phyloP scores from a whole-genome alignment of 2,888 invertebrate species.

The Philonicus albiceps region DNA sequence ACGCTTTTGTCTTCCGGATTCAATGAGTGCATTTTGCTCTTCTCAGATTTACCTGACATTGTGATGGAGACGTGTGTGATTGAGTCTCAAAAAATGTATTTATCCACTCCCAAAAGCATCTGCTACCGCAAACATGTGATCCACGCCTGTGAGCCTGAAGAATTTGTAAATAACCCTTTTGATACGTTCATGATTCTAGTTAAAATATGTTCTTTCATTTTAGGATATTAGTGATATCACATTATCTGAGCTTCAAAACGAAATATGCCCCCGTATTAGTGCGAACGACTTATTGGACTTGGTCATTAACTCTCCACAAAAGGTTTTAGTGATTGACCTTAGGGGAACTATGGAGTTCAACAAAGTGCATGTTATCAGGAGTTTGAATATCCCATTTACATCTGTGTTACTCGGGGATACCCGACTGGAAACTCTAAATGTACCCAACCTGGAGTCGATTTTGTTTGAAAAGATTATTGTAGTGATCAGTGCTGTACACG shows the following conservation, averaged over 20 bases:
- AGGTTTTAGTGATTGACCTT: constrained; percentile 74
- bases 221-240: constrained; percentile 66
- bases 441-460: constrained; percentile 68
- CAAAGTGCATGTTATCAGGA: constrained; percentile 79
- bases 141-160: constrained; percentile 58
- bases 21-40: constrained; percentile 97
- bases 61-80: constrained; percentile 93
- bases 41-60: constrained; percentile 98
- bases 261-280: constrained; percentile 85
- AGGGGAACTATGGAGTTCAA: constrained; percentile 68
- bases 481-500: constrained; percentile 80
- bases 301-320: constrained; percentile 68
- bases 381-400: constrained; percentile 89
- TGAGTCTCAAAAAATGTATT: constrained; percentile 86
- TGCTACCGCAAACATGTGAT: constrained; percentile 82
- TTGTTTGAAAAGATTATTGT: constrained; percentile 74
- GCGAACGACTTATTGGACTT: constrained; percentile 83
- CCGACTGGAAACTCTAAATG: constrained; percentile 75
- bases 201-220: constrained; percentile 15
- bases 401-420: constrained; percentile 76
- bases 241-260: constrained; percentile 73
- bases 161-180: constrained; percentile 57
- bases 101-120: constrained; percentile 86
- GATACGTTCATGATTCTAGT: constrained; percentile 17
- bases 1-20: constrained; percentile 89